Evolutionary conservation across 1,140 invertebrate species (phyloP).

Genomic region (Mamestra configurata): DNA sequence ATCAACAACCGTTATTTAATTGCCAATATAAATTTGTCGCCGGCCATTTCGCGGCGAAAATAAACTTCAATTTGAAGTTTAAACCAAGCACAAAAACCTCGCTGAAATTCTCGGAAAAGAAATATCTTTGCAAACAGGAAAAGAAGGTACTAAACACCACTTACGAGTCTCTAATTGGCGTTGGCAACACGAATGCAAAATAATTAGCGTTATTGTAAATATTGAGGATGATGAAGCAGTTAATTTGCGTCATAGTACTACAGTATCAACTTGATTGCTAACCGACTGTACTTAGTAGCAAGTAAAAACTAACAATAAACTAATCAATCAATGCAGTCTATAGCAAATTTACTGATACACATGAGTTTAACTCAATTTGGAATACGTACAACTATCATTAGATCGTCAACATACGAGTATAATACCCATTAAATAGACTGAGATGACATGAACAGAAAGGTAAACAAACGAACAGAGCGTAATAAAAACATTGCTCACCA

Average conservation of each 20-base stretch:
- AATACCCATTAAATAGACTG: background rate
- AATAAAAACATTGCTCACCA: conserved; percentile 21
- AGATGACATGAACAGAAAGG: conserved; percentile 4
- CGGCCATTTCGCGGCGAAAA: conserved; percentile 21
- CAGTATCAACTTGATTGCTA: background rate
- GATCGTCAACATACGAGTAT: background rate
- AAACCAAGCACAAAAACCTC: conserved; percentile 30
- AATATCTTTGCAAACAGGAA: conserved; percentile 43
- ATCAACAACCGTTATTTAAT: conserved; percentile 50
- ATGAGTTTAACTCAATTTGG: too few relatives aligned
- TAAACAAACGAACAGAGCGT: background rate
- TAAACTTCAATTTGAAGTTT: conserved; percentile 35
- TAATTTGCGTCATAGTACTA: background rate
- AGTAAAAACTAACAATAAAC: background rate
- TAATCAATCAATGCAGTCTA: background rate
- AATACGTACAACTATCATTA: background rate
- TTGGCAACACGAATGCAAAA: background rate
- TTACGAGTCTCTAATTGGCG: background rate
- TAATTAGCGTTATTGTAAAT: conserved; percentile 6
- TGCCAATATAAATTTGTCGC: conserved; percentile 37
- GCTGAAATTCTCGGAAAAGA: conserved; percentile 22
- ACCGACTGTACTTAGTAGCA: background rate
- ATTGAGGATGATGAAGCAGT: background rate
- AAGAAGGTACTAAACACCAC: conserved; percentile 8
- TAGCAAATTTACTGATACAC: background rate